Evolutionary conservation across 2,888 invertebrate species (phyloP).

Genomic region (Meghimatium bilineatum): DNA sequence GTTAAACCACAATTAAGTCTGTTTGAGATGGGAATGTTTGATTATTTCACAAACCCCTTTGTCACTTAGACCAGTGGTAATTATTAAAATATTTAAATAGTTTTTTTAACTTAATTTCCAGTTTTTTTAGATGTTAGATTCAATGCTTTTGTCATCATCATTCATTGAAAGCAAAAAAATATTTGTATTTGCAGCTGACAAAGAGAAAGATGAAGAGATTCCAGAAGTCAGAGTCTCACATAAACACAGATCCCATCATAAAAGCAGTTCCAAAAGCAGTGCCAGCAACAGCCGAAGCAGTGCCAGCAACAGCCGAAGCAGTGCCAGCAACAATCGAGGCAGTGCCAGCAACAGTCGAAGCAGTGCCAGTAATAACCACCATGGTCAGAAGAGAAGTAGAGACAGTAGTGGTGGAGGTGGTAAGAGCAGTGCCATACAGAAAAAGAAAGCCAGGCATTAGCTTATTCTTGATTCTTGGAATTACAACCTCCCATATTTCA

Average conservation of each 20-base stretch:
- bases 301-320: neutral
- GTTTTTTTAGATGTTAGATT: no score
- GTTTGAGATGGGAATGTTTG: no score
- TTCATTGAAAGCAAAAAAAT: neutral
- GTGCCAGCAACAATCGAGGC: neutral
- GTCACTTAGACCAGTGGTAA: no score
- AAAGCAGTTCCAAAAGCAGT: slow-evolving; percentile 8
- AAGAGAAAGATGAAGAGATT: slow-evolving; percentile 53
- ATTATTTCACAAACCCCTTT: no score
- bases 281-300: neutral
- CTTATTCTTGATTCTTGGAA: neutral
- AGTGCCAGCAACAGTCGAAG: neutral
- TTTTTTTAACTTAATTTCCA: no score
- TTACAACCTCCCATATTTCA: neutral
- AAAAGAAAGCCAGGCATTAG: slow-evolving; percentile 51
- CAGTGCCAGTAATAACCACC: slow-evolving; percentile 7
- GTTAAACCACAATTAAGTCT: no score
- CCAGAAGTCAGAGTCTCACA: slow-evolving; percentile 52
- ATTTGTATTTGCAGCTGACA: slow-evolving; percentile 47
- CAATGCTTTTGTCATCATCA: neutral
- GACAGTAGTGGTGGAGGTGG: slow-evolving; percentile 15
- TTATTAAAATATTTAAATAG: no score
- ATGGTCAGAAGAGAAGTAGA: slow-evolving; percentile 32
- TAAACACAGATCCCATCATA: slow-evolving; percentile 40
- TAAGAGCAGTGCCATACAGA: slow-evolving; percentile 45